Conservation (phyloP, 2,113 vertebrate genomes). For the Panthera leo region DNA sequence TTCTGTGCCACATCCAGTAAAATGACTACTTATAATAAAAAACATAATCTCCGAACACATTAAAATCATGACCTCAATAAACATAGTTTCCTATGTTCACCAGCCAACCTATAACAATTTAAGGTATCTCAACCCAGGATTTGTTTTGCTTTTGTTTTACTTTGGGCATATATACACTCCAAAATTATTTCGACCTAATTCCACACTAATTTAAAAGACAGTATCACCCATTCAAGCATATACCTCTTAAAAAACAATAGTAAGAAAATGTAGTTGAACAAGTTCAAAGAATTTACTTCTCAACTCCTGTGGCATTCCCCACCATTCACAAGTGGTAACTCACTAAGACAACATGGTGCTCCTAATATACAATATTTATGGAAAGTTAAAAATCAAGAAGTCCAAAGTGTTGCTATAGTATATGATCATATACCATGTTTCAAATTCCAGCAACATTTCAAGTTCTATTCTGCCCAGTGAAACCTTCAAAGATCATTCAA, state of each 20-base stretch:
- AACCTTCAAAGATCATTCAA: conserved; percentile 49
- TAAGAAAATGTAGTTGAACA: not conserved
- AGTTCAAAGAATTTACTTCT: conserved; percentile 14
- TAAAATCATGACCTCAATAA: not conserved
- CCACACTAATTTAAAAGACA: not conserved
- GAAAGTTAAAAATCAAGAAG: conserved; percentile 51
- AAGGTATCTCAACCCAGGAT: not conserved
- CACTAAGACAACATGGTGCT: not conserved
- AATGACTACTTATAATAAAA: not conserved
- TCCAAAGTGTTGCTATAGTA: conserved; percentile 53
- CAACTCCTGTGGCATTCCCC: not conserved
- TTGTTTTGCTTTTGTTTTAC: not conserved
- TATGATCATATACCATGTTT: conserved; percentile 44
- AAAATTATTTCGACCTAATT: conserved; percentile 13
- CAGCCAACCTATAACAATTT: not conserved
- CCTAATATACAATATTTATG: not conserved
- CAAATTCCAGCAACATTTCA: conserved; percentile 60
- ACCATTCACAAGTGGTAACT: not conserved
- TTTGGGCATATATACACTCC: not conserved
- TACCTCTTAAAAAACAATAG: not conserved
- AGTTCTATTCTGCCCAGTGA: conserved; percentile 41
- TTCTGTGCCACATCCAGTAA: not conserved
- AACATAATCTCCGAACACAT: not conserved
- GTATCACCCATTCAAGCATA: not conserved
- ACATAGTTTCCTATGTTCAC: not conserved